Evolutionary conservation across 2,113 vertebrate genomes (phyloP), one percentile per base, ranked within the genome.

Genomic region (Bujurquina vittata): DNA sequence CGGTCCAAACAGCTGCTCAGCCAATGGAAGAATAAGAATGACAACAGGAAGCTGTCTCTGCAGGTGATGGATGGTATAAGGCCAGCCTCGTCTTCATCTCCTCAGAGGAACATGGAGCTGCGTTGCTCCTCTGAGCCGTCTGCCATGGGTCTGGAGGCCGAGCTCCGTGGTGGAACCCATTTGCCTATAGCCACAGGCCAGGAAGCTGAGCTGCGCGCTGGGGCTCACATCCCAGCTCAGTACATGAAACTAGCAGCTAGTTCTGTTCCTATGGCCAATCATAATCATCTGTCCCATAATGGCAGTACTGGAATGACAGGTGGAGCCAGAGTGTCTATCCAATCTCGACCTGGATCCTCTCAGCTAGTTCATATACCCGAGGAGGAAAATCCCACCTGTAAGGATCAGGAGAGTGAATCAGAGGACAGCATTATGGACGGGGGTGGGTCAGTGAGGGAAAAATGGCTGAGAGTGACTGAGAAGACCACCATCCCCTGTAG

Each of bases 301-400:
- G 94, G 94, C 76, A 90, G 95, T 73, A 90, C 84, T 0, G 96
- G 96, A 80, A 94, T 97, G 84, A 90, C 95, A 1, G 96, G 96
- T 0, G 97, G 96, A 7, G 95, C 97, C 0, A 95, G 98, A 46
- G 97, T 98, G 56, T 97, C 96, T 60, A 97, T 98, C 83, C 97
- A 98, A 63, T 96, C 97, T 26, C 96, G 98, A 17, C 97, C 98
- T 4, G 98, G 97, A n/a, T 99, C 98, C 10, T 99, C 98, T 1
- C 98, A 98, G 88, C 87, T 99, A n/a, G 98, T 99, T 22, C 98
- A 99, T 83, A 99, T 99, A 90, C 98, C 98, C 0, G 98, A 99
- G 84, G 98, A 99, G 92, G 95, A 94, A 26, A 90, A 95, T 56
- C 57, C 84, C 49, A 77, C 59, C 88, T 14, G 81, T 82, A 91